A percentile compares a stretch with the other conserved stretches of the same genome.
Conservation (phyloP, 2,113 vertebrate species). For the Actenoides lindsayi region DNA sequence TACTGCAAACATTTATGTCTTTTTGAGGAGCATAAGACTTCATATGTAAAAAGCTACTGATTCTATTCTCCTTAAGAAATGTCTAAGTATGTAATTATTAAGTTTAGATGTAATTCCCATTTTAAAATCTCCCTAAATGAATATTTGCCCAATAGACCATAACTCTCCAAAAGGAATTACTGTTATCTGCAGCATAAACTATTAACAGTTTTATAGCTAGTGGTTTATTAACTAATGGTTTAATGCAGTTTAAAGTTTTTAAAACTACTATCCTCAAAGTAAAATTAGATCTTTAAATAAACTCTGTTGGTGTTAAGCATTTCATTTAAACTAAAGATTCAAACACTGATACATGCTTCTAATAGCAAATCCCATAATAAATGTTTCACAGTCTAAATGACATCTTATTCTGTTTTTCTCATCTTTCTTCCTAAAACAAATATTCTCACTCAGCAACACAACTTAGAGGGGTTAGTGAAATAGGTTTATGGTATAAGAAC, state of each 20-base stretch:
- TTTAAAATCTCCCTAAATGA: background rate
- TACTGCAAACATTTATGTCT: background rate
- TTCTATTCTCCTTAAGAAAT: background rate
- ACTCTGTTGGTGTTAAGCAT: background rate
- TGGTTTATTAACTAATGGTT: background rate
- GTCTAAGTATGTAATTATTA: background rate
- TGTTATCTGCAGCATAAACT: constrained; percentile 4
- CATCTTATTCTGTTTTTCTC: background rate
- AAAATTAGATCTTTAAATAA: constrained; percentile 18
- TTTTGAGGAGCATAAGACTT: background rate
- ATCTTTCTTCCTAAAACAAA: constrained; percentile 20
- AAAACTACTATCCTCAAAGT: background rate
- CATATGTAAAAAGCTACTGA: background rate
- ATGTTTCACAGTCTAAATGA: background rate
- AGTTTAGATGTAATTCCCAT: background rate
- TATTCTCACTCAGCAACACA: constrained; percentile 4
- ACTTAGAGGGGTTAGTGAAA: constrained; percentile 1
- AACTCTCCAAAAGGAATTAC: background rate
- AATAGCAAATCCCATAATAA: background rate
- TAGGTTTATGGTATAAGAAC: background rate
- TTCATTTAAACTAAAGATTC: background rate
- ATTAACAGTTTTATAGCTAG: background rate
- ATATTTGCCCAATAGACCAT: background rate
- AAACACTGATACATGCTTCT: background rate
- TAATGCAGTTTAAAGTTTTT: background rate